Percentiles rank a stretch among this genome's conserved stretches.
These are phyloP conservation scores for Mus minutoides DNA, from an alignment of 2,797 vertebrate species.

Conservation along the genomic window DNA sequence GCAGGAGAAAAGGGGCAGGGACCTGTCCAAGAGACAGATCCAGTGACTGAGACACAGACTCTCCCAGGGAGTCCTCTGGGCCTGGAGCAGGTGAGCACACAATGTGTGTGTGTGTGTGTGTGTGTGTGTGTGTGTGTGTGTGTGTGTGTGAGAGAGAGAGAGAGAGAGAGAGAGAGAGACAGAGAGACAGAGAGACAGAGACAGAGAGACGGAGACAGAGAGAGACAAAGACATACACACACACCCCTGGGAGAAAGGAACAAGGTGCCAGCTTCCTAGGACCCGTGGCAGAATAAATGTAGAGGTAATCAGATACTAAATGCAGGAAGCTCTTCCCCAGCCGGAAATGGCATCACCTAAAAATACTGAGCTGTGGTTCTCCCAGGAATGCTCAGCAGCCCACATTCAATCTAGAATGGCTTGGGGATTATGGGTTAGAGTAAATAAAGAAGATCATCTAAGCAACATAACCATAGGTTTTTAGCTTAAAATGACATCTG, in stretches of 20 bases:
- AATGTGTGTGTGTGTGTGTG: neutral
- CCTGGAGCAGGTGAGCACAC: neutral
- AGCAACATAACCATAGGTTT: conserved; percentile 68
- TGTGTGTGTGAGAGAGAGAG: neutral
- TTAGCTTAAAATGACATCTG: conserved; percentile 69
- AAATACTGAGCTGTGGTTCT: conserved; percentile 27
- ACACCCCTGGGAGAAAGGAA: neutral
- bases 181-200: neutral
- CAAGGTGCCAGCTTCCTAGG: neutral
- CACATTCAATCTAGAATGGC: conserved; percentile 17
- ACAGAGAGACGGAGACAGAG: no score
- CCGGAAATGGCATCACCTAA: neutral
- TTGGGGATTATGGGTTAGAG: conserved; percentile 68
- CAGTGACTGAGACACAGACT: neutral
- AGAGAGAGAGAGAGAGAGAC: neutral
- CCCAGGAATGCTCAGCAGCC: neutral
- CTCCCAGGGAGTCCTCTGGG: neutral
- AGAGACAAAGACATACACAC: no score
- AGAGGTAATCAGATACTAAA: neutral
- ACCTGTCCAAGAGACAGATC: neutral
- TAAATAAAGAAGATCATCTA: conserved; percentile 61
- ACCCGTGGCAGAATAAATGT: neutral
- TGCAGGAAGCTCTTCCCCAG: neutral
- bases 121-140: no score
- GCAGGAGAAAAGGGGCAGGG: neutral